Evolutionary conservation across 2,888 invertebrate species (phyloP), one percentile per base, ranked within the genome.

Genomic region (Dasysyrphus tricinctus): DNA sequence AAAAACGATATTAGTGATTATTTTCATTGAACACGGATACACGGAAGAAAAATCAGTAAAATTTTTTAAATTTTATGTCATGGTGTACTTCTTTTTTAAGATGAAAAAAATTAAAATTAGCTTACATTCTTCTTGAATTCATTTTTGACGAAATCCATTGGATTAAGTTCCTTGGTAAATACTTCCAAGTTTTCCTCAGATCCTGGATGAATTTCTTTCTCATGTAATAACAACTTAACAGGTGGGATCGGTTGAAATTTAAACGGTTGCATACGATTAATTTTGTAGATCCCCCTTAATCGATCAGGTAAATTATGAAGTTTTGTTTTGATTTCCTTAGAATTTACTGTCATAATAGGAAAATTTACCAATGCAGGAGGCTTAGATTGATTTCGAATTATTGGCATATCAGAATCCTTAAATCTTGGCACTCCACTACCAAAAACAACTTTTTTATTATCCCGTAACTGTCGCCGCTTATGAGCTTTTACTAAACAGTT

Each of bases 361-460:
- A 81, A 84, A 79, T 92, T 89, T 3, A 78, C 16, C 0, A 91
- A 65, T 0, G 89, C 90, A 0, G 65, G 49, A 0, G 90, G 90
- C 11, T 91, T 79, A 0, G 65, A 49, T 3, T 57, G 65, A 63
- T 89, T 91, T 0, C 89, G 65, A 47, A 80, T 74, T 0, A 88
- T 24, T 0, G 89, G 88, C 1, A 88, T 89, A 0, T 89, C 88
- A 0, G 79, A 76, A 49, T 90, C 91, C 47, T 88, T 89, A 88
- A 90, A 92, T 5, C 91, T 91, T 49, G 91, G 91, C 80, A 89
- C 89, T 7, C 91, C 91, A 37, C 92, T 91, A 37, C 89, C 88
- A 24, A 92, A 92, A 1, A 91, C 92, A 14, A 91, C 89, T 70
- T 92, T 92, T 56, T 91, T 92, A 73, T 92, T 91, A 56, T 80